Evolutionary conservation across 2,888 invertebrate species (phyloP), one percentile per base, ranked within the genome.

Genomic region (Coecobrya sp.): DNA sequence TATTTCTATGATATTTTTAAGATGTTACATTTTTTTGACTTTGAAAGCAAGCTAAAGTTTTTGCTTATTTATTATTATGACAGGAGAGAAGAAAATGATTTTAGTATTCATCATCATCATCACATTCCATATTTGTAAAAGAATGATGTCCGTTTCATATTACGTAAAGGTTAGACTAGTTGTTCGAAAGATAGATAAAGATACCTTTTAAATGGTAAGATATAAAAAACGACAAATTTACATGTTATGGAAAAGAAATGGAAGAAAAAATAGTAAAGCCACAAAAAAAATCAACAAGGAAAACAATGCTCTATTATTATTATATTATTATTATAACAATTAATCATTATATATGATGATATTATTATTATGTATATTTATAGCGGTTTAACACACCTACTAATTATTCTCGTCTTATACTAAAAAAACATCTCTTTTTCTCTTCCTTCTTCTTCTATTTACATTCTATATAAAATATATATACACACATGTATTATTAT

Each of bases 391-490:
- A 89, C 82, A 82, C 87, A 55, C 13, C 7, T 62, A 36, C 36
- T 36, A 36, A 36, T 36, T 36, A 36, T 19, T 84, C 73, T 90
- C 89, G 52, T 85, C 76, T 90, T 55, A 27, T 13, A 27, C 79
- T 81, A 55, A 52, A 89, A 55, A 73, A 68, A 84, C n/a, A n/a
- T n/a, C n/a, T 92, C 92, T 92, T 87, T 88, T 87, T 92, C 87
- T 92, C 88, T 85, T 92, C 92, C 88, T 92, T 85, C 91, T 86
- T 90, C 91, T 88, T 92, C 92, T 92, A 82, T 92, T 92, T 88
- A 49, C 85, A 92, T 88, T 92, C 87, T 55, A 16, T 81, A 16
- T 55, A 82, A 13, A 62, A 16, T 30, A n/a, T 19, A 79, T 16
- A 22, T 79, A 36, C 36, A 36, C 25, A 30, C 22, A 42, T 82